Evolutionary conservation across 2,797 vertebrate genomes (phyloP).

Genomic region (Todus mexicanus): DNA sequence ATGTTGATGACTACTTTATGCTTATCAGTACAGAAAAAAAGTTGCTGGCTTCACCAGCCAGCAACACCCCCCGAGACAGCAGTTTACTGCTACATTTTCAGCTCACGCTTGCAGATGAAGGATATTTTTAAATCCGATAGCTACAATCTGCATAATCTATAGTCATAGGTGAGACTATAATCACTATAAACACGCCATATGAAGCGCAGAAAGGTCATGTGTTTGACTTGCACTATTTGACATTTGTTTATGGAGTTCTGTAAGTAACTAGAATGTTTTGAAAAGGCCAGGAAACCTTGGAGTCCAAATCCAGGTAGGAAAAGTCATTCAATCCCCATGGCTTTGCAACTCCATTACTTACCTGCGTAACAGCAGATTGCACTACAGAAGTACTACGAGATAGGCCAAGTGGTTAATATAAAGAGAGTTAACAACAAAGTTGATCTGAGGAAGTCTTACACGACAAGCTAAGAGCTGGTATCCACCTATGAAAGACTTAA

Average conservation of each 20-base stretch:
- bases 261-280: background rate
- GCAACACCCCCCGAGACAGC: background rate
- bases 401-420: background rate
- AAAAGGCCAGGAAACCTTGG: background rate
- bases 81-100: background rate
- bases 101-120: background rate
- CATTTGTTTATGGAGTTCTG: background rate
- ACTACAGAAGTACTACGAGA: background rate
- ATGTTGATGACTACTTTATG: background rate
- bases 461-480: background rate
- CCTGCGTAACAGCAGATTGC: background rate
- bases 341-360: background rate
- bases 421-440: background rate
- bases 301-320: background rate
- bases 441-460: background rate
- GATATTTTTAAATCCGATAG: background rate
- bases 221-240: background rate
- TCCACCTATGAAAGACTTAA: background rate
- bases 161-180: background rate
- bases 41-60: background rate
- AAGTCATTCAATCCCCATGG: background rate
- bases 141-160: background rate
- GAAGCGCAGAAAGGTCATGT: background rate
- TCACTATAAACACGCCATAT: accelerated
- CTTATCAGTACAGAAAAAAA: background rate